A percentile compares a stretch with the other conserved stretches of the same genome.
These are phyloP conservation scores for Saguinus midas DNA, from an alignment of 2,113 vertebrate genomes.

Conservation along the genomic window DNA sequence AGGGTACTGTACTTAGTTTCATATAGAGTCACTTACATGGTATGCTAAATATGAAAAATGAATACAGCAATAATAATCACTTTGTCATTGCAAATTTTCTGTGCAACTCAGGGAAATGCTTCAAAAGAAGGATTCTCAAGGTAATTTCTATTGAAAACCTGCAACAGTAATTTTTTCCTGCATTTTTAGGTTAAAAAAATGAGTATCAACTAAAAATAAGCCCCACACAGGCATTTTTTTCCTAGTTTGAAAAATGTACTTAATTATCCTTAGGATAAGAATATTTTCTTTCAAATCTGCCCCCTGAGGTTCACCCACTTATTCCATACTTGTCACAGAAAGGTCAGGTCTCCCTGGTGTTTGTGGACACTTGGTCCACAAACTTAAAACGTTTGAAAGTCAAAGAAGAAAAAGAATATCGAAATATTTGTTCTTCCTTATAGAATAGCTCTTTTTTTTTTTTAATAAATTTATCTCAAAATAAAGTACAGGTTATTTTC, in stretches of 20 bases:
- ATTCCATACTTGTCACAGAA: constrained; percentile 45
- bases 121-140: constrained; percentile 46
- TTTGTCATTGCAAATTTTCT: constrained; percentile 45
- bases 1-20: neutral
- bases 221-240: neutral
- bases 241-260: constrained; percentile 51
- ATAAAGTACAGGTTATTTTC: neutral
- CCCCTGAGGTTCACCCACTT: constrained; percentile 18
- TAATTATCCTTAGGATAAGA: constrained; percentile 59
- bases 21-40: constrained; percentile 10
- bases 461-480: neutral
- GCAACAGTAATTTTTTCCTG: constrained; percentile 37
- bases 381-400: constrained; percentile 52
- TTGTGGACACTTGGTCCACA: constrained; percentile 25
- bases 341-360: constrained; percentile 23
- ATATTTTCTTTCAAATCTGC: constrained; percentile 63
- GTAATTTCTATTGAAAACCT: constrained; percentile 49
- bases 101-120: constrained; percentile 45
- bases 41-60: constrained; percentile 44
- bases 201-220: constrained; percentile 48
- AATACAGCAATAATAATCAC: constrained; percentile 50
- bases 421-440: neutral
- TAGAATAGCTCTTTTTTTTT: neutral
- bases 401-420: constrained; percentile 44
- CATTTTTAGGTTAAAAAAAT: constrained; percentile 56